Evolutionary conservation across 2,888 invertebrate genomes (phyloP).

Genomic region (Adelphocoris suturalis): DNA sequence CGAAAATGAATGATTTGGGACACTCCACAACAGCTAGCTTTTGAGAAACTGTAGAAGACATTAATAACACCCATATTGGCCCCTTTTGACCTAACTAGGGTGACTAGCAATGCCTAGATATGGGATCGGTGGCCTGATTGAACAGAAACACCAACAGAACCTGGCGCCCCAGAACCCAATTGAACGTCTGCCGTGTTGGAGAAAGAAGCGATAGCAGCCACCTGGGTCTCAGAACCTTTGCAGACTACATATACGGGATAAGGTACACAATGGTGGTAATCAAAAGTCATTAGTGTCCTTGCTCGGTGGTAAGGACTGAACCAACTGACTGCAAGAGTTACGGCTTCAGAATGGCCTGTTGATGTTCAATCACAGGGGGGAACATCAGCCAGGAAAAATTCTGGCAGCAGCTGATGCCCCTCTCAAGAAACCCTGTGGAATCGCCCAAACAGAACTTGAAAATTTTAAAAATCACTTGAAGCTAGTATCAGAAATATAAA

Average conservation of each 20-base stretch:
- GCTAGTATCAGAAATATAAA: not conserved
- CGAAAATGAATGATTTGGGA: constrained; percentile 70
- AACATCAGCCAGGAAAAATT: constrained; percentile 54
- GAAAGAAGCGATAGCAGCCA: constrained; percentile 64
- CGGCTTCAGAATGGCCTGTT: constrained; percentile 60
- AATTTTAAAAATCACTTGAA: not conserved
- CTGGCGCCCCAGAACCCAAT: constrained; percentile 47
- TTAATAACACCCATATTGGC: constrained; percentile 60
- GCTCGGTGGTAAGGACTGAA: constrained; percentile 52
- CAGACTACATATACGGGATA: constrained; percentile 34
- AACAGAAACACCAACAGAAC: constrained; percentile 53
- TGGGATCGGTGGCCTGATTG: constrained; percentile 63
- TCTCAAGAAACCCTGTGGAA: not conserved
- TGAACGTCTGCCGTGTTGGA: constrained; percentile 63
- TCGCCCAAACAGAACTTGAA: too few species aligned
- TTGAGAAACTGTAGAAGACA: constrained; percentile 66
- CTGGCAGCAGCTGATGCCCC: constrained; percentile 58
- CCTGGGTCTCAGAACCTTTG: constrained; percentile 64
- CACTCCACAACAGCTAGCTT: constrained; percentile 64
- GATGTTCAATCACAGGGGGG: constrained; percentile 48
- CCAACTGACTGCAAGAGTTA: constrained; percentile 53
- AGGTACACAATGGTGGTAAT: constrained; percentile 54
- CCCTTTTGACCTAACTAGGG: constrained; percentile 53
- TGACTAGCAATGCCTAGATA: constrained; percentile 53
- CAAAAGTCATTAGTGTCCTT: constrained; percentile 63